Base-by-base conservation (phyloP, 2,113 vertebrate genomes). In the Xenopus borealis region DNA sequence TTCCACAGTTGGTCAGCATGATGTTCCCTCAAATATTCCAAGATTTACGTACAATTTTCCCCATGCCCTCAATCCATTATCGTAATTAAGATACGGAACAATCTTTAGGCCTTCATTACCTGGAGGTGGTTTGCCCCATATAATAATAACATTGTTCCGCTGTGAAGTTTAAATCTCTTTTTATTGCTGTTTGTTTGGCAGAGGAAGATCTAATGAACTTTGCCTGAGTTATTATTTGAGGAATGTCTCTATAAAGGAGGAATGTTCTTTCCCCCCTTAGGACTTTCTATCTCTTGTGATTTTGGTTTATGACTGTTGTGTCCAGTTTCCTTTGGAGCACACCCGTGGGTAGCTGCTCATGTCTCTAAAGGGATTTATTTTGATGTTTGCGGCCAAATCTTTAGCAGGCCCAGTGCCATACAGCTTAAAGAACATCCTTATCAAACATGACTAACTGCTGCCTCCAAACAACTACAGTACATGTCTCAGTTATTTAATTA, bases 181-280 rank as follows among this genome's bases (percentile, higher is more conserved):
- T 47, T 62, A 30, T 75, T 75, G 58, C 23, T 23, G 7, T 62
- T 62, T 8, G n/a, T 52, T 53, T 52, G 55, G 68, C 59, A 50
- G 68, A 62, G 17, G 13, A n/a, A 57, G 62, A 59, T 23, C 50
- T 58, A 45, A 73, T 73, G 58, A 73, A 1, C 62, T 66, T 27
- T 27, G 23, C 23, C 23, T 66, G 63, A 10, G 50, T 61, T 75
- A 52, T 68, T 52, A 40, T 53, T 18, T 23, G 13, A 61, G 72
- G 72, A 74, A 74, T 20, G 47, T 50, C 66, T 67, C 53, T 64
- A 75, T 75, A 68, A 75, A 16, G 23, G 19, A 61, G 55, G 72
- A 68, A 75, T 75, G 72, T 75, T 61, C 14, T 20, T 19, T 4
- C 46, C 14, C 47, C 63, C 65, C 72, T 16, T 17, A 52, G 72